Percentiles rank a stretch among this genome's conserved stretches.
These are phyloP conservation scores for Alfaro cultratus DNA, from an alignment of 2,797 vertebrate genomes.

Conservation along the genomic window DNA sequence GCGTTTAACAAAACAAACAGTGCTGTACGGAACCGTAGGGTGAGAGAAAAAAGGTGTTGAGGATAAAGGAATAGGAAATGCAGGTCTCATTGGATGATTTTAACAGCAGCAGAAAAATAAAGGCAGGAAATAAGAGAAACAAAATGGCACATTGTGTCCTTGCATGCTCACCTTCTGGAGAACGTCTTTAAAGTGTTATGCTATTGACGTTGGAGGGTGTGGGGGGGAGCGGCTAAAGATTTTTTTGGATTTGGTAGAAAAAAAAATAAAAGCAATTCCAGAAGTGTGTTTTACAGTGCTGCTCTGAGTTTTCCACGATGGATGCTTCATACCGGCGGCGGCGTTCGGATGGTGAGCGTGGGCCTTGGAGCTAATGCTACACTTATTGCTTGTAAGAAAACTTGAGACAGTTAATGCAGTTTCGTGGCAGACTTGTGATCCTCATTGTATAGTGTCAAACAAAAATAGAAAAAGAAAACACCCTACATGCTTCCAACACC, in stretches of 20 bases:
- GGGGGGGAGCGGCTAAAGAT: conserved; percentile 32
- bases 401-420: conserved; percentile 75
- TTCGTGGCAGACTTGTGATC: conserved; percentile 83
- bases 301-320: conserved; percentile 43
- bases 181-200: conserved; percentile 27
- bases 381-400: conserved; percentile 90
- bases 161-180: conserved; percentile 39
- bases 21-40: conserved; percentile 25
- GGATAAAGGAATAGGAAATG: conserved; percentile 15
- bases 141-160: conserved; percentile 66
- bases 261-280: conserved; percentile 20
- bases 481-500: conserved; percentile 84
- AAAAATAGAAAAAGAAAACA: conserved; percentile 65
- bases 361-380: conserved; percentile 85
- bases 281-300: conserved; percentile 47
- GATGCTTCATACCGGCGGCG: conserved; percentile 21
- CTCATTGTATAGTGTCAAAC: conserved; percentile 64
- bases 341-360: conserved; percentile 49
- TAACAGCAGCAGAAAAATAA: conserved; percentile 35
- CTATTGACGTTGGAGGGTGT: conserved; percentile 5
- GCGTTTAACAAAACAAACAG: conserved; percentile 28
- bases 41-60: conserved; percentile 1
- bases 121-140: conserved; percentile 49
- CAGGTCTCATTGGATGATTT: conserved; percentile 30
- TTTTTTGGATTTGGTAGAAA: conserved; percentile 56